phyloP scores from a whole-genome alignment of 2,797 vertebrate genomes.

The Falco peregrinus region DNA sequence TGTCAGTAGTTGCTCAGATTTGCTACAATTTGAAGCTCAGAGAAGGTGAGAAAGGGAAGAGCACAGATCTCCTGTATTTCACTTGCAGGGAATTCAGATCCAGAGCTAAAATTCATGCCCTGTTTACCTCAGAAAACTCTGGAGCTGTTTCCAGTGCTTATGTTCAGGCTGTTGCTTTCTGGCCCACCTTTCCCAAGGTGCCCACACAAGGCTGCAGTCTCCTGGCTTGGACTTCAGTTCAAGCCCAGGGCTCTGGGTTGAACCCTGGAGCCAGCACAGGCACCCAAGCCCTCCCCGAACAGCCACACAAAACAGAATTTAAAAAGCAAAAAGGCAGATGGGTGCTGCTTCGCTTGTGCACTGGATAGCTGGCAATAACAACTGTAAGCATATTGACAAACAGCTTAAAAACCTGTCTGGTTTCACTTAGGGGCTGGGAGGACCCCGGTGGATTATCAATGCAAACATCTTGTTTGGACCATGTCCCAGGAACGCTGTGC shows the following conservation, averaged over 20 bases:
- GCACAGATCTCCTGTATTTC: background rate
- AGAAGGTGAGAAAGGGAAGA: background rate
- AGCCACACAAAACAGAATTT: background rate
- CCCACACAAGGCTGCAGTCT: background rate
- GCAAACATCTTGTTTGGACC: background rate
- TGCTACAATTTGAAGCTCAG: background rate
- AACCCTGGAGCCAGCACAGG: background rate
- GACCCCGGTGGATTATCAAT: background rate
- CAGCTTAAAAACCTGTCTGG: background rate
- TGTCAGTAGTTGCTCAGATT: background rate
- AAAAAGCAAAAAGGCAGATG: background rate
- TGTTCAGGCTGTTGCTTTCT: background rate
- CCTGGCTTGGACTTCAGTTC: background rate
- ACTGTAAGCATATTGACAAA: background rate
- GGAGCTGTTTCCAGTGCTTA: background rate
- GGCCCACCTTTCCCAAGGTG: background rate
- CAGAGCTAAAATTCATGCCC: background rate
- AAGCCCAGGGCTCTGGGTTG: background rate
- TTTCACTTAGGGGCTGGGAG: constrained; percentile 28
- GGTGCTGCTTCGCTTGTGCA: background rate
- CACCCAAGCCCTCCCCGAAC: background rate
- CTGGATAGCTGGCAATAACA: background rate
- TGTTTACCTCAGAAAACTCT: background rate
- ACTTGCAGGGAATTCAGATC: background rate
- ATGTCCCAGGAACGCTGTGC: background rate